Conservation (phyloP, 1,140 invertebrate species). For the Drosophila willistoni region DNA sequence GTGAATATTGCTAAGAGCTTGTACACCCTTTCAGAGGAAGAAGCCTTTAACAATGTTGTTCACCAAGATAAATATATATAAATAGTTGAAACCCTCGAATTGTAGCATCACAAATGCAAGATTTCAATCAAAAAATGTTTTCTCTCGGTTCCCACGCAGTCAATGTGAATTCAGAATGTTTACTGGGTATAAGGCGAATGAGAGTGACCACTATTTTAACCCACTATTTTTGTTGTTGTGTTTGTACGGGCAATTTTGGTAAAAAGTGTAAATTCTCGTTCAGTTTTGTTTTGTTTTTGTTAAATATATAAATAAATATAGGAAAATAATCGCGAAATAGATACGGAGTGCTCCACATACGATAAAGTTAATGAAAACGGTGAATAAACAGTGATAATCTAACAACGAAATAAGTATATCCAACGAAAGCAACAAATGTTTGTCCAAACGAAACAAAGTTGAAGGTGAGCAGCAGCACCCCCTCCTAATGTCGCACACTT, state of each 20-base stretch:
- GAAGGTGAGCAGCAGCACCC: conserved; percentile 46
- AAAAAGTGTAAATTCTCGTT: not conserved
- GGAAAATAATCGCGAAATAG: not conserved
- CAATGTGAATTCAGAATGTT: too few relatives aligned
- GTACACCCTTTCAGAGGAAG: too few relatives aligned
- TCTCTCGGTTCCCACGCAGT: too few relatives aligned
- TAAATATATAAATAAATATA: conserved; percentile 2
- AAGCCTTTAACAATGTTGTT: too few relatives aligned
- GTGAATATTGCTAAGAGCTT: too few relatives aligned
- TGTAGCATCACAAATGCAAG: too few relatives aligned
- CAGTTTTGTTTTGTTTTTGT: conserved; percentile 12
- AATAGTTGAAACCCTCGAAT: too few relatives aligned
- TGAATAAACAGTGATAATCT: not conserved
- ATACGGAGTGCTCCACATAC: not conserved
- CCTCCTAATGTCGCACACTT: not conserved
- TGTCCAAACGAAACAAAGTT: conserved; percentile 56
- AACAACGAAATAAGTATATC: conserved; percentile 36
- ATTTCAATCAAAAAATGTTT: too few relatives aligned
- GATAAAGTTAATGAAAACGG: not conserved
- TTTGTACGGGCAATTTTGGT: not conserved
- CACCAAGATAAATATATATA: too few relatives aligned
- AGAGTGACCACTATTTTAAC: too few relatives aligned
- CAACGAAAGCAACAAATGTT: conserved; percentile 72
- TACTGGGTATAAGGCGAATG: too few relatives aligned
- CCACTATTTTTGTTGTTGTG: too few relatives aligned